Base-by-base conservation (phyloP, 2,888 invertebrate species). In the Conops quadrifasciatus region DNA sequence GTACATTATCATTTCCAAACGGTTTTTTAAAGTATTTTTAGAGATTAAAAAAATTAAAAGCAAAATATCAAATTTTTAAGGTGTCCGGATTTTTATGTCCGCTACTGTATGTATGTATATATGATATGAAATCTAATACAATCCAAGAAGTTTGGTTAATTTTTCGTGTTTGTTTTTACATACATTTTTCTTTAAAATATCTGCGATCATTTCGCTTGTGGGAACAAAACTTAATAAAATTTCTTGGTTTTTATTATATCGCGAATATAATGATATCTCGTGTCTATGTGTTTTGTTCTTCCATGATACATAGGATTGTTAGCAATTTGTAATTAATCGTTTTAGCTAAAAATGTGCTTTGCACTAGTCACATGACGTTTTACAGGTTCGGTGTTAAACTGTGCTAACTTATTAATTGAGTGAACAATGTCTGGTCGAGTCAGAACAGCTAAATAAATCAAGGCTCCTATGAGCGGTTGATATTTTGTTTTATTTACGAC, bases 291-390 rank as follows among this genome's bases (percentile, higher is more conserved):
- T 49, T 49, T 49, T 49, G 49, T 49, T 49, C 49, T 49, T 11
- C 49, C 49, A 49, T 49, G 49, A 49, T 49, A 49, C 49, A 49
- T 49, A 49, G 49, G 49, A 13, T 49, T 49, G 13, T 49, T 49
- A 11, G 49, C 49, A 49, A 49, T 49, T 49, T 49, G 49, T 49
- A 49, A 49, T 49, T 5, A 49, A 49, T 49, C 49, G 49, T 49
- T 49, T 49, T 49, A 13, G 49, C 49, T 49, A 49, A 49, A 49
- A 49, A 49, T 49, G 49, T 49, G 49, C 49, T 49, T 49, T 49
- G 49, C 49, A 19, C 49, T 49, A 49, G 5, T 49, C 49, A 49
- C 13, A 49, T 49, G 49, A 49, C 49, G 13, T 19, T 49, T 49
- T 49, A 4, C 13, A 49, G 49, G 49, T 11, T 49, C 13, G 5